Evolutionary conservation across 2,888 invertebrate species (phyloP).

Genomic region (Eupithecia vulgata): DNA sequence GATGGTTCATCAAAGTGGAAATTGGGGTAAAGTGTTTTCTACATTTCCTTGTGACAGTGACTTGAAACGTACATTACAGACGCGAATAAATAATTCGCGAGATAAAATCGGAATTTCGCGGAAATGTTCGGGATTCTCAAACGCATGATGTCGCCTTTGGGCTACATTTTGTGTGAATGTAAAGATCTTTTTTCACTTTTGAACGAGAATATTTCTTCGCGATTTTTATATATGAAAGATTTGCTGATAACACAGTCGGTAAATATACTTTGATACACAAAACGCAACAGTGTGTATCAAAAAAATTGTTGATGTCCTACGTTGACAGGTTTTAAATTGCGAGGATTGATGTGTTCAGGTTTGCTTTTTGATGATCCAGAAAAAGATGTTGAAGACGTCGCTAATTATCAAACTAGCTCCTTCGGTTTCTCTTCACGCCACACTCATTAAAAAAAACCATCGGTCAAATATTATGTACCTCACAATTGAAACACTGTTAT

Average conservation of each 20-base stretch:
- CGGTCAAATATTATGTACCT: background rate
- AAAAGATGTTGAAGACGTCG: background rate
- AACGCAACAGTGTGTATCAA: too few relatives aligned
- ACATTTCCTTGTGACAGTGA: background rate
- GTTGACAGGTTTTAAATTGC: too few relatives aligned
- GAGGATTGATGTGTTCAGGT: too few relatives aligned
- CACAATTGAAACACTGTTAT: background rate
- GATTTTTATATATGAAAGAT: background rate
- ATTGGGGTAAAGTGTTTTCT: conserved; percentile 2
- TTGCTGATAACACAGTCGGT: background rate
- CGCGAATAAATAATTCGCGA: conserved; percentile 7
- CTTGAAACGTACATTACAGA: background rate
- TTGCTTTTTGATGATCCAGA: too few relatives aligned
- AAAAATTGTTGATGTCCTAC: too few relatives aligned
- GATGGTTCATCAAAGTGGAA: background rate
- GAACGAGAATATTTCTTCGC: background rate
- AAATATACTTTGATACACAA: too few relatives aligned
- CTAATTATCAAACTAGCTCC: background rate
- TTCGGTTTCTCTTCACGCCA: background rate
- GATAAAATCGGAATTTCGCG: conserved; percentile 11
- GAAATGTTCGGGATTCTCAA: conserved; percentile 20
- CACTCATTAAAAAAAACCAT: background rate
- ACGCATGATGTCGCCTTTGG: conserved; percentile 32
- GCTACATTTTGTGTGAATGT: conserved; percentile 33
- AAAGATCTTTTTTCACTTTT: background rate